Conservation (phyloP, 2,888 invertebrate genomes). For the Nudaria mundana region DNA sequence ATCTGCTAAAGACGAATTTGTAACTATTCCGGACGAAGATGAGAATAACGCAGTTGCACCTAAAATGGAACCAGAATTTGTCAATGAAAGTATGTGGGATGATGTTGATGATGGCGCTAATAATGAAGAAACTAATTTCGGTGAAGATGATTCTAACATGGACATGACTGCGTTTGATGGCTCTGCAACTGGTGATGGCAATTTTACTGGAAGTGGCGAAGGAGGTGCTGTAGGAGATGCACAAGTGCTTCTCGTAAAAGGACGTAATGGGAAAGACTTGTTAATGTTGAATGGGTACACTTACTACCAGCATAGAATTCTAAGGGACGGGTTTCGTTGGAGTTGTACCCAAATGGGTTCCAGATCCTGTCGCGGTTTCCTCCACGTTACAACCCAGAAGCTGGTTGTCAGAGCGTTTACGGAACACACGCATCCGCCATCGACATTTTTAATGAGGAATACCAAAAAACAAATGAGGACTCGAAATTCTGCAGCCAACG, state of each 20-base stretch:
- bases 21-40: slow-evolving; percentile 77
- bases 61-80: slow-evolving; percentile 85
- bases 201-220: slow-evolving; percentile 73
- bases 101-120: slow-evolving; percentile 83
- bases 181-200: slow-evolving; percentile 74
- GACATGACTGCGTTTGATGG: slow-evolving; percentile 82
- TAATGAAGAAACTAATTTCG: slow-evolving; percentile 83
- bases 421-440: slow-evolving; percentile 68
- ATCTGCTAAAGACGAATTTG: slow-evolving; percentile 77
- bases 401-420: slow-evolving; percentile 65
- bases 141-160: slow-evolving; percentile 85
- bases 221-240: slow-evolving; percentile 79
- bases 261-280: slow-evolving; percentile 66
- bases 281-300: slow-evolving; percentile 72
- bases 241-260: slow-evolving; percentile 73
- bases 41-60: slow-evolving; percentile 82
- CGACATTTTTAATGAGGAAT: slow-evolving; percentile 56
- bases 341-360: slow-evolving; percentile 77
- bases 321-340: slow-evolving; percentile 71
- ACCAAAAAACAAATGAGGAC: slow-evolving; percentile 38
- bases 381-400: slow-evolving; percentile 67
- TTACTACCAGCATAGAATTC: slow-evolving; percentile 69
- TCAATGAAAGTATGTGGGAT: slow-evolving; percentile 82
- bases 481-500: slow-evolving; percentile 11
- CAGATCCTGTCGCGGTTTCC: slow-evolving; percentile 68